A percentile compares a stretch with the other conserved stretches of the same genome.
Evolutionary conservation across 1,140 invertebrate species (phyloP).

Genomic region (Chrysoperla carnea): DNA sequence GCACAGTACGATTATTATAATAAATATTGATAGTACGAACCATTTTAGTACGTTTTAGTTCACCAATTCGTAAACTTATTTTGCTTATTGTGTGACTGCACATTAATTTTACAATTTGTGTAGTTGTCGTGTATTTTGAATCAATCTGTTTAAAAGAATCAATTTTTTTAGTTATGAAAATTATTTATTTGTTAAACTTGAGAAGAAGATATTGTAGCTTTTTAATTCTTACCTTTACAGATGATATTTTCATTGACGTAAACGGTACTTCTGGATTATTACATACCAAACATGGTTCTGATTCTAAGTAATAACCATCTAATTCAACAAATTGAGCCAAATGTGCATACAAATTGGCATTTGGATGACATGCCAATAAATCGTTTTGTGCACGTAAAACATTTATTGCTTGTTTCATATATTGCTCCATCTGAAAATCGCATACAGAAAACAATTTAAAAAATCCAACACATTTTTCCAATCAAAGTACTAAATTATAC

Average conservation of each 20-base stretch:
- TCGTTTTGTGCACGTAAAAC: constrained; percentile 77
- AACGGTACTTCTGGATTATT: constrained; percentile 94
- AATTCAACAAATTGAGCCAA: constrained; percentile 84
- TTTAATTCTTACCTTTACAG: constrained; percentile 58
- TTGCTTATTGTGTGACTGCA: constrained; percentile 90
- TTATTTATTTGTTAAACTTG: too few species aligned
- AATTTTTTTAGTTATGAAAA: too few species aligned
- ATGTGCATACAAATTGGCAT: constrained; percentile 82
- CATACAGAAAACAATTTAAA: neutral
- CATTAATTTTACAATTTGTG: constrained; percentile 91
- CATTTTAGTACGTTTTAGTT: constrained; percentile 95
- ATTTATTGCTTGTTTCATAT: constrained; percentile 70
- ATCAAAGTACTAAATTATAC: too few species aligned
- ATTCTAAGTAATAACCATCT: constrained; percentile 92
- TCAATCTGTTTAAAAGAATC: constrained; percentile 47
- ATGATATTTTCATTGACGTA: constrained; percentile 78
- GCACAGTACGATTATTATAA: constrained; percentile 91
- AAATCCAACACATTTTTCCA: too few species aligned
- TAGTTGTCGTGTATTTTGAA: constrained; percentile 94
- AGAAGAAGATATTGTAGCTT: too few species aligned
- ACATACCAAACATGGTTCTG: constrained; percentile 91
- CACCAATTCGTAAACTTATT: constrained; percentile 81
- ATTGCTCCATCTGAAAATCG: constrained; percentile 17
- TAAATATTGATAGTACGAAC: constrained; percentile 90
- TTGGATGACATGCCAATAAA: constrained; percentile 76